These are phyloP conservation scores for Trichomycterus rosablanca DNA, from an alignment of 2,113 vertebrate species.

Conservation along the genomic window DNA sequence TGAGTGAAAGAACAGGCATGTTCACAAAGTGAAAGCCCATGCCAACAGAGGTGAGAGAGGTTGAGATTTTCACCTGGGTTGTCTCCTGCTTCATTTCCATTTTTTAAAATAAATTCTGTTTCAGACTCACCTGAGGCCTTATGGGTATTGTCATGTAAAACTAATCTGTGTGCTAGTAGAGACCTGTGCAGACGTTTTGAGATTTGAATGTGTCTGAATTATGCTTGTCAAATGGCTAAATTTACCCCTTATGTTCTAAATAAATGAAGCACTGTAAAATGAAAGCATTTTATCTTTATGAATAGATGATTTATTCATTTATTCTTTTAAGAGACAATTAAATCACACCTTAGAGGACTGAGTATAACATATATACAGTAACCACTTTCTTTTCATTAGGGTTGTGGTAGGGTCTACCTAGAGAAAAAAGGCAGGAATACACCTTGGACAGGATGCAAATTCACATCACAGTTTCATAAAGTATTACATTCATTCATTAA, in stretches of 20 bases:
- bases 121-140: slow-evolving; percentile 15
- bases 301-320: no score
- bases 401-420: no score
- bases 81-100: slow-evolving; percentile 15
- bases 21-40: background rate
- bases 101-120: slow-evolving; percentile 14
- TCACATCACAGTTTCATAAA: no score
- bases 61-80: background rate
- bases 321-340: no score
- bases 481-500: no score
- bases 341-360: no score
- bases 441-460: no score
- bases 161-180: slow-evolving; percentile 10
- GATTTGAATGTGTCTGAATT: background rate
- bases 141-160: slow-evolving; percentile 7
- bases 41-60: slow-evolving; percentile 21
- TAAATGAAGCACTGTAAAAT: background rate
- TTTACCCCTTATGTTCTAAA: background rate
- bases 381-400: no score
- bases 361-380: no score
- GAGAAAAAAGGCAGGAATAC: no score
- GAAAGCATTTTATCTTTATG: background rate
- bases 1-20: slow-evolving; percentile 16
- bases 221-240: background rate
- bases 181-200: slow-evolving; percentile 4